phyloP scores from a whole-genome alignment of 2,888 invertebrate species.

The Epinotia ramella region DNA sequence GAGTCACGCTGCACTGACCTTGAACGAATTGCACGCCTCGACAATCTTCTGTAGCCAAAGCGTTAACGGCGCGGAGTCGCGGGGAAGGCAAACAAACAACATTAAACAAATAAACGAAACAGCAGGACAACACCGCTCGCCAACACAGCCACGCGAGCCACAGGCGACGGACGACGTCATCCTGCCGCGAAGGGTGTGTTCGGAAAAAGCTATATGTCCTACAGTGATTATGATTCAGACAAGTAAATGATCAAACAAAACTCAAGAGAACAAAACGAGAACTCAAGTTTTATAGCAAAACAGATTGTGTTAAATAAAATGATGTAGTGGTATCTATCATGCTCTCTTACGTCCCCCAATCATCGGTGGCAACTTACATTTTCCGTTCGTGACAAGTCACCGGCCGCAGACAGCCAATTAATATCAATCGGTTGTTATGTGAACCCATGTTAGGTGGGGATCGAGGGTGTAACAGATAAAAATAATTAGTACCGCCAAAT shows the following conservation, averaged over 20 bases:
- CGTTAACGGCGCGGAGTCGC: slow-evolving; percentile 69
- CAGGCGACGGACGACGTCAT: slow-evolving; percentile 2
- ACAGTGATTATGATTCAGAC: slow-evolving; percentile 33
- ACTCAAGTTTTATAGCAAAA: slow-evolving; percentile 45
- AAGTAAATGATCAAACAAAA: slow-evolving; percentile 21
- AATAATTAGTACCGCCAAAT: slow-evolving; percentile 80
- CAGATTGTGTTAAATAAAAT: slow-evolving; percentile 52
- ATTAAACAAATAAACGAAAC: slow-evolving; percentile 64
- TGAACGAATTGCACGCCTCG: slow-evolving; percentile 97
- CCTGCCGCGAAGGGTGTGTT: slow-evolving; percentile 17
- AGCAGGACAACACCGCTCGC: slow-evolving; percentile 50
- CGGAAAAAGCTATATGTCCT: slow-evolving; percentile 32
- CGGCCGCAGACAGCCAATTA: slow-evolving; percentile 69
- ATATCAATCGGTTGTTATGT: slow-evolving; percentile 72
- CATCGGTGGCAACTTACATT: slow-evolving; percentile 74
- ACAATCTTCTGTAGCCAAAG: slow-evolving; percentile 92
- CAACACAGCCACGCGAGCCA: slow-evolving; percentile 14
- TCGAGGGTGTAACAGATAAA: slow-evolving; percentile 79
- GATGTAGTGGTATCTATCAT: slow-evolving; percentile 61
- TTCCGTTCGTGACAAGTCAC: slow-evolving; percentile 64
- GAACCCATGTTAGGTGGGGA: slow-evolving; percentile 79
- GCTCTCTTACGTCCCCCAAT: slow-evolving; percentile 63
- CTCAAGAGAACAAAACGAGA: slow-evolving; percentile 15
- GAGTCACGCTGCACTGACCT: slow-evolving; percentile 86
- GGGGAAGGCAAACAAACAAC: slow-evolving; percentile 75